Evolutionary conservation across 2,888 invertebrate genomes (phyloP), one percentile per base, ranked within the genome.

Genomic region (Drosophila mayaguana): DNA sequence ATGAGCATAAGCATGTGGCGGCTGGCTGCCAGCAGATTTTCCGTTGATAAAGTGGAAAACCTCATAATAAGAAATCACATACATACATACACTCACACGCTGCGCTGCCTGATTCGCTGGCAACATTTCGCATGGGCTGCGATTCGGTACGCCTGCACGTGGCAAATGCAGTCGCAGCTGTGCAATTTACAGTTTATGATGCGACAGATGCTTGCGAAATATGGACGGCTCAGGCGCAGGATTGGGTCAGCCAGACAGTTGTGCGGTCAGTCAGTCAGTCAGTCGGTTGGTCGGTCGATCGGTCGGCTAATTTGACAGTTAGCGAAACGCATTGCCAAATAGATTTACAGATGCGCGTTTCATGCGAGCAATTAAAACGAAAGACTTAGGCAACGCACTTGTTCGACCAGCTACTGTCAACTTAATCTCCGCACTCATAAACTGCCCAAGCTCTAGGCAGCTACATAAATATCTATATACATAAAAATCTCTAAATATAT

Each of bases 131-230:
- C 80, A 78, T 83, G 66, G 80, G 75, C 71, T 75, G 83, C 54
- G 72, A 81, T 72, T 78, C 45, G 64, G 78, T 70, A 67, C 69
- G 89, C 84, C 75, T 86, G 89, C 86, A 86, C 86, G 90, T 86
- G 90, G 90, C 88, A 90, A 68, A 38, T 69, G 77, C 70, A 48
- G 84, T 63, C 76, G 88, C 85, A 89, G 90, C 85, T 90, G 89
- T 79, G 90, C 91, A 85, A 89, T 85, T 89, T 88, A 61, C 73
- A 73, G 90, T 69, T 89, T 87, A 88, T 89, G 81, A 81, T 80
- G 81, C 80, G 80, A 61, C 61, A 64, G 57, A 28, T 16, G 72
- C 71, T 86, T 87, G 89, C 90, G 86, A 87, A 88, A 81, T 64
- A 25, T 3, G 22, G 22, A 22, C 55, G 48, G 51, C 32, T 25